phyloP scores from a whole-genome alignment of 2,797 vertebrate species.

The Lutjanus campechanus region DNA sequence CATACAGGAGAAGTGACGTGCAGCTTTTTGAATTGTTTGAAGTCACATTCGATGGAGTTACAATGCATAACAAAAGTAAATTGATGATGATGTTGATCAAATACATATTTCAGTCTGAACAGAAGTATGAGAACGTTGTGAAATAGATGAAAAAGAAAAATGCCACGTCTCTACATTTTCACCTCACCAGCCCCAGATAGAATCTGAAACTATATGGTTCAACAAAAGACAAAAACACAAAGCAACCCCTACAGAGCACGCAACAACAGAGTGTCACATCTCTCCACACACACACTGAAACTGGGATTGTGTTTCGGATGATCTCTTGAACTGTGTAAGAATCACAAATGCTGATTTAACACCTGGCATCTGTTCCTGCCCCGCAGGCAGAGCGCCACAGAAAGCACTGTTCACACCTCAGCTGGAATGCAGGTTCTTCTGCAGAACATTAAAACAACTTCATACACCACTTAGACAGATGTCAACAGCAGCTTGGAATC shows the following conservation, averaged over 20 bases:
- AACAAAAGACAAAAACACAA: constrained; percentile 14
- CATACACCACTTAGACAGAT: constrained; percentile 68
- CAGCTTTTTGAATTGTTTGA: too few relatives aligned
- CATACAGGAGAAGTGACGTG: too few relatives aligned
- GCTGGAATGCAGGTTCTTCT: constrained; percentile 63
- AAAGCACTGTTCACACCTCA: constrained; percentile 61
- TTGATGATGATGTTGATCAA: too few relatives aligned
- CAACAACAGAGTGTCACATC: constrained; percentile 20
- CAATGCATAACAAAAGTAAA: background rate
- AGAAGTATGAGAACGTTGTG: constrained; percentile 3
- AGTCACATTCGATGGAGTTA: background rate
- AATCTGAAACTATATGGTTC: constrained; percentile 34
- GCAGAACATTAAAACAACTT: constrained; percentile 65
- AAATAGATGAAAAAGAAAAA: background rate
- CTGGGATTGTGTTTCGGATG: constrained; percentile 35
- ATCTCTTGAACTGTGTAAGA: constrained; percentile 53
- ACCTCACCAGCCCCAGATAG: constrained; percentile 19
- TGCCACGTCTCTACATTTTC: constrained; percentile 7
- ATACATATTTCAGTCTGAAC: background rate
- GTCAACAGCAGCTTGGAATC: constrained; percentile 65
- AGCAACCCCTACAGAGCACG: background rate
- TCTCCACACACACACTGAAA: constrained; percentile 44
- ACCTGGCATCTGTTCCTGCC: constrained; percentile 61
- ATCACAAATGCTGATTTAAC: constrained; percentile 63
- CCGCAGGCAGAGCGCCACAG: constrained; percentile 56